Percentiles rank a stretch among this genome's conserved stretches.
Conservation (phyloP, 2,797 vertebrate genomes). For the Chelonia mydas region DNA sequence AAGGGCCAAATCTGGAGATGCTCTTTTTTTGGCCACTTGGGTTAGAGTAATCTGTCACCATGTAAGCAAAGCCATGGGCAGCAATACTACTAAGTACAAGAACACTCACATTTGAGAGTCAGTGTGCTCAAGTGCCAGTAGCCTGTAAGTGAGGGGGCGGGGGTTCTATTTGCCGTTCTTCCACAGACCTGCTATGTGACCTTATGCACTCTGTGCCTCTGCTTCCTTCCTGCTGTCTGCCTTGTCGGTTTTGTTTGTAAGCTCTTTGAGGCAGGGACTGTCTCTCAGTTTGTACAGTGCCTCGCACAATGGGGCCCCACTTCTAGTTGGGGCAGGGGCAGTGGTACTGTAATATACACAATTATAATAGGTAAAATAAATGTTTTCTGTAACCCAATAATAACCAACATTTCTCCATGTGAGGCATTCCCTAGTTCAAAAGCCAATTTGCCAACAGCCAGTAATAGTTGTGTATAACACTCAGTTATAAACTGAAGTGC, state of each 20-base stretch:
- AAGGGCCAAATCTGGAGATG: neutral
- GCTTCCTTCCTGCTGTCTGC: neutral
- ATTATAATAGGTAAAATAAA: neutral
- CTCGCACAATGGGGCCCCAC: neutral
- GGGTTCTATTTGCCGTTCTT: neutral
- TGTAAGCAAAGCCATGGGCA: neutral
- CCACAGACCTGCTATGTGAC: rapidly evolving
- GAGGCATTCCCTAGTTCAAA: neutral
- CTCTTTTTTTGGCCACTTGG: neutral
- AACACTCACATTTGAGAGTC: neutral
- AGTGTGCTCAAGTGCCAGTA: neutral
- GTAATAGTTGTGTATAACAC: neutral
- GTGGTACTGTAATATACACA: neutral
- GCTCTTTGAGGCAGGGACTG: neutral
- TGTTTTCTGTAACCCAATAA: neutral
- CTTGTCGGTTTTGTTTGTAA: neutral
- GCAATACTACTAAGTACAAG: neutral
- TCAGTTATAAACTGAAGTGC: neutral
- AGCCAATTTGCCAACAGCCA: neutral
- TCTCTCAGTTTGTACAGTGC: neutral
- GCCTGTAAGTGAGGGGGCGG: neutral
- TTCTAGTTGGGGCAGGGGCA: neutral
- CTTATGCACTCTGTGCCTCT: neutral
- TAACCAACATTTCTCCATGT: neutral
- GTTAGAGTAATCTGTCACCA: neutral